phyloP scores from a whole-genome alignment of 2,797 vertebrate species.

The Karalla daura region DNA sequence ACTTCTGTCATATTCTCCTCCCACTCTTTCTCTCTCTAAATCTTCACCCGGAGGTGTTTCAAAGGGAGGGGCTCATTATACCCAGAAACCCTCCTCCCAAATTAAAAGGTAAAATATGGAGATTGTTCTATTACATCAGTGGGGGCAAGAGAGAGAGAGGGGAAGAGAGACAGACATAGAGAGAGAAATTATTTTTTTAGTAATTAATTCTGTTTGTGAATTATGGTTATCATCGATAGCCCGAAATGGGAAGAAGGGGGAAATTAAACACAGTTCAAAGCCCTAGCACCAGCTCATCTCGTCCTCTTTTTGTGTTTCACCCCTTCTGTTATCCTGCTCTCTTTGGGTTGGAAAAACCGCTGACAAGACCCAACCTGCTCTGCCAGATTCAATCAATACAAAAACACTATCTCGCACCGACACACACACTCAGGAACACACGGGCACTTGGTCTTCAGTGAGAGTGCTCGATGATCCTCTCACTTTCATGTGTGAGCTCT shows the following conservation, averaged over 20 bases:
- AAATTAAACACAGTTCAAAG: neutral
- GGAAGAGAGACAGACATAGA: conserved; percentile 14
- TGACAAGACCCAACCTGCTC: conserved; percentile 30
- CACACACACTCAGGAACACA: neutral
- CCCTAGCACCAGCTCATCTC: neutral
- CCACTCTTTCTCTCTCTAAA: conserved; percentile 46
- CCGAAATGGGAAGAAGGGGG: neutral
- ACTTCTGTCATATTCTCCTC: conserved; percentile 62
- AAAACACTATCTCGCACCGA: conserved; percentile 17
- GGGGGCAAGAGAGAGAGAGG: neutral
- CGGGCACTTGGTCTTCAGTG: neutral
- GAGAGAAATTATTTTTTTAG: neutral
- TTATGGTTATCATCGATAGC: neutral
- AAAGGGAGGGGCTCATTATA: conserved; percentile 55
- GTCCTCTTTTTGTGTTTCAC: neutral
- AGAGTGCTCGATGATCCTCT: neutral
- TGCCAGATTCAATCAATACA: conserved; percentile 43
- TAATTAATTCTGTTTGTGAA: neutral
- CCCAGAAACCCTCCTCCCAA: conserved; percentile 25
- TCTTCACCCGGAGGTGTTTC: conserved; percentile 53
- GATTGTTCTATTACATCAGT: conserved; percentile 6
- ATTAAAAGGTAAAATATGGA: conserved; percentile 30
- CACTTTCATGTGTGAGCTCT: neutral
- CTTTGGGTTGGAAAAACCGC: conserved; percentile 41
- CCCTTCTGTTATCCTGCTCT: conserved; percentile 7